Percentiles rank a stretch among this genome's conserved stretches.
These are phyloP conservation scores for Asarcornis scutulata DNA, from an alignment of 2,113 vertebrate species.

Conservation along the genomic window DNA sequence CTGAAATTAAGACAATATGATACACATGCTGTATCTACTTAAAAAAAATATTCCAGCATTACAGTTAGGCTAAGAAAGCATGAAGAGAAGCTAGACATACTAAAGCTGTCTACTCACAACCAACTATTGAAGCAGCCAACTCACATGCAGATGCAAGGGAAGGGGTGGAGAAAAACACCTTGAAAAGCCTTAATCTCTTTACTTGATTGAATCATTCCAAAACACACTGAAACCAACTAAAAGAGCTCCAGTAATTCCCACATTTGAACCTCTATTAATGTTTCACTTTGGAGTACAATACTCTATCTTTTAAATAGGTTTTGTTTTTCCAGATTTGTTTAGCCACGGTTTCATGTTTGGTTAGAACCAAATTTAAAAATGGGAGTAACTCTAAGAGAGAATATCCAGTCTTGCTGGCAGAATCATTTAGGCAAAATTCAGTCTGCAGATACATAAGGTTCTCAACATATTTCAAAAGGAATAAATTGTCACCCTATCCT, in stretches of 20 bases:
- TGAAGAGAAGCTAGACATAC: neutral
- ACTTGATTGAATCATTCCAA: neutral
- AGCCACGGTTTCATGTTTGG: neutral
- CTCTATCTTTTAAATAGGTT: neutral
- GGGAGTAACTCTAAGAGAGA: neutral
- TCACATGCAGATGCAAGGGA: neutral
- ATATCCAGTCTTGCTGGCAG: neutral
- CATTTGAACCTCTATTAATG: neutral
- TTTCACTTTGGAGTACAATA: neutral
- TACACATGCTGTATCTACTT: neutral
- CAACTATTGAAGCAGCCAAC: neutral
- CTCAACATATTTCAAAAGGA: neutral
- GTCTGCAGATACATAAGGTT: neutral
- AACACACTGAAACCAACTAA: neutral
- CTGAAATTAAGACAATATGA: neutral
- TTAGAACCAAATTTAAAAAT: conserved; percentile 12
- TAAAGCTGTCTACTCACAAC: neutral
- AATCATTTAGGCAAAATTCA: conserved; percentile 11
- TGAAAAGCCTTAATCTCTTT: neutral
- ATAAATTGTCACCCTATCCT: neutral
- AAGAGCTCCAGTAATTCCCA: neutral
- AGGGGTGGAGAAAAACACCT: accelerated
- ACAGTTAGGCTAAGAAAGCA: neutral
- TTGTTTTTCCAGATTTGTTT: neutral
- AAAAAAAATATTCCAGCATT: neutral